These are phyloP conservation scores for Melanotaenia parkinsoni DNA, from an alignment of 2,797 vertebrate species.

Conservation along the genomic window DNA sequence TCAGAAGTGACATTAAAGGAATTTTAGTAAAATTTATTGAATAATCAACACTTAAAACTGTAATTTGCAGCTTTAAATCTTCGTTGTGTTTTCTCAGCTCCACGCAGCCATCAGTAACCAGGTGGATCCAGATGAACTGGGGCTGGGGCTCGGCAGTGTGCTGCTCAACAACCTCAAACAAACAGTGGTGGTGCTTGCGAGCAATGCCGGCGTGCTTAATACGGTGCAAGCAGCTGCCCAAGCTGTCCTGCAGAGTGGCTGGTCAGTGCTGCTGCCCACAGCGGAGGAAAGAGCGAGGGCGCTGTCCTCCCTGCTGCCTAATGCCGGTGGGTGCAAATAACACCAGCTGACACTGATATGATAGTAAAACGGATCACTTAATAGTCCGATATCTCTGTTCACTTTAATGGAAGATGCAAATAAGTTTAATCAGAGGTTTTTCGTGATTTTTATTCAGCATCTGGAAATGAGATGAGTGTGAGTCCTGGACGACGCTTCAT, in stretches of 20 bases:
- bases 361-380: background rate
- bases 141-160: constrained; percentile 91
- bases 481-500: constrained; percentile 98
- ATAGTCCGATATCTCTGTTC: background rate
- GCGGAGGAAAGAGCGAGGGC: constrained; percentile 96
- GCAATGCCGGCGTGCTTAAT: constrained; percentile 94
- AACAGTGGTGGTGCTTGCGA: constrained; percentile 93
- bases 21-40: too few relatives aligned
- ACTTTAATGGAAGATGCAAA: background rate
- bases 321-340: constrained; percentile 83
- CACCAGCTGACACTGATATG: background rate
- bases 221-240: constrained; percentile 95
- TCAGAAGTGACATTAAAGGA: too few relatives aligned
- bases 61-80: background rate
- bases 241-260: constrained; percentile 96
- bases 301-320: constrained; percentile 93
- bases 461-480: constrained; percentile 93
- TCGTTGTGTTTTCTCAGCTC: constrained; percentile 79
- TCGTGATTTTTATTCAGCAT: constrained; percentile 77
- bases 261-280: constrained; percentile 96
- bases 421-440: background rate
- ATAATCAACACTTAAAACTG: background rate
- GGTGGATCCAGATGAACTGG: constrained; percentile 94
- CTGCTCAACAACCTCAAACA: constrained; percentile 97
- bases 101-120: constrained; percentile 98